Conservation (phyloP, 2,797 vertebrate genomes). For the Darevskia nairensis region DNA sequence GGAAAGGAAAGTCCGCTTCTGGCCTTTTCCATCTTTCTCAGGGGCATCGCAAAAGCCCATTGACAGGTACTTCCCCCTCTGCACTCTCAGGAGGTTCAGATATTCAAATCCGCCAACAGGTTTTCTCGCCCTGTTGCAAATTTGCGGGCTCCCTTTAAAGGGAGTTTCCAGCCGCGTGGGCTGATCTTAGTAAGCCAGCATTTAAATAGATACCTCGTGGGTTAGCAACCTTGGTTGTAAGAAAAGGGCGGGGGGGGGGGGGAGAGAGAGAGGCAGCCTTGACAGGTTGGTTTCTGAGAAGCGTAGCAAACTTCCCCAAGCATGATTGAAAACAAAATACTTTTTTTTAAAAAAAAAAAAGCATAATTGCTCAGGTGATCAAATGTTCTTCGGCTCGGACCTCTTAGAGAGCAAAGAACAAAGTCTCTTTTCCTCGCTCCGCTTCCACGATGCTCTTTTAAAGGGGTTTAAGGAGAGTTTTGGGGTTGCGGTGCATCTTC, state of each 20-base stretch:
- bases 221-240: constrained; percentile 45
- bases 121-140: constrained; percentile 12
- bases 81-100: constrained; percentile 35
- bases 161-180: constrained; percentile 76
- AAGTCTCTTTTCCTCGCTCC: neutral
- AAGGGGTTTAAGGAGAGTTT: neutral
- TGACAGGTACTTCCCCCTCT: constrained; percentile 65
- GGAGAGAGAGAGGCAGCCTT: constrained; percentile 45
- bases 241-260: neutral
- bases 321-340: neutral
- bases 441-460: neutral
- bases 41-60: too few species aligned
- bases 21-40: neutral
- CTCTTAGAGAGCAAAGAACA: neutral
- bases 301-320: constrained; percentile 29
- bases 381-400: fast-evolving
- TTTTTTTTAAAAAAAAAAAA: constrained; percentile 10
- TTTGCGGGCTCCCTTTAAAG: neutral
- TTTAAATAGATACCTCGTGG: constrained; percentile 45
- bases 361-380: constrained; percentile 15
- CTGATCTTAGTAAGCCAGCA: constrained; percentile 74
- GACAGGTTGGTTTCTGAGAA: constrained; percentile 68
- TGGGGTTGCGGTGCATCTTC: neutral
- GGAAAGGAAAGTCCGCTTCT: constrained; percentile 16
- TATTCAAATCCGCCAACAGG: constrained; percentile 73